Conservation (phyloP, 2,113 vertebrate species). For the Lampris megalopsis region DNA sequence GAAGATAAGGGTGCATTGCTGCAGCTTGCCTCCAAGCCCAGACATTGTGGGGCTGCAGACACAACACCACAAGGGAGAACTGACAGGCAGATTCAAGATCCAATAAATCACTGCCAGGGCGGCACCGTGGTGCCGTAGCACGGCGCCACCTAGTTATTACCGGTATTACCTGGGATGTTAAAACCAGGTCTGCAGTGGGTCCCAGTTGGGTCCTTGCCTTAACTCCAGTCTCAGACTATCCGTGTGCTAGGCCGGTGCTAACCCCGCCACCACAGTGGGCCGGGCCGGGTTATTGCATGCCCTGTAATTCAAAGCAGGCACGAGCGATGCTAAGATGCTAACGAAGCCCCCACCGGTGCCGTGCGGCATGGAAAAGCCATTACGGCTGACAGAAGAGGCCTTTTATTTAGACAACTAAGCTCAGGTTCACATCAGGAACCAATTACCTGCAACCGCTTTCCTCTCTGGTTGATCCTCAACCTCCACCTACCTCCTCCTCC, state of each 20-base stretch:
- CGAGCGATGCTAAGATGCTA: slow-evolving; percentile 59
- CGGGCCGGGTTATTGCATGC: slow-evolving; percentile 23
- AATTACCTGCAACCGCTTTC: slow-evolving; percentile 74
- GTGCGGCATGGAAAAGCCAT: slow-evolving; percentile 77
- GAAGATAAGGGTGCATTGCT: too few relatives aligned
- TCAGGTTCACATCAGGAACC: slow-evolving; percentile 84
- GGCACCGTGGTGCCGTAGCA: too few relatives aligned
- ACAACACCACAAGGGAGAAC: too few relatives aligned
- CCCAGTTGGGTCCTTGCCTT: not conserved
- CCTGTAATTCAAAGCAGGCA: slow-evolving; percentile 51
- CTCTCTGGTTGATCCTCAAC: not conserved
- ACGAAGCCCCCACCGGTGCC: slow-evolving; percentile 41
- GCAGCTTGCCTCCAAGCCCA: too few relatives aligned
- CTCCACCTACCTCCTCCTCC: not conserved
- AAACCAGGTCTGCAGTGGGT: too few relatives aligned
- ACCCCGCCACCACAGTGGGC: slow-evolving; percentile 25
- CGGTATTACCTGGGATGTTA: too few relatives aligned
- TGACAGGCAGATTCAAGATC: too few relatives aligned
- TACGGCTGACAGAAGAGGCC: slow-evolving; percentile 75
- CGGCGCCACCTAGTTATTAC: too few relatives aligned
- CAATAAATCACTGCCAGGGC: too few relatives aligned
- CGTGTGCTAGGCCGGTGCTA: not conserved
- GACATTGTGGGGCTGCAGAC: too few relatives aligned
- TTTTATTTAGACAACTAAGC: slow-evolving; percentile 77
- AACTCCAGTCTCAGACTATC: slow-evolving; percentile 5